Evolutionary conservation across 2,113 vertebrate species (phyloP), one percentile per base, ranked within the genome.

Genomic region (Agapornis roseicollis): DNA sequence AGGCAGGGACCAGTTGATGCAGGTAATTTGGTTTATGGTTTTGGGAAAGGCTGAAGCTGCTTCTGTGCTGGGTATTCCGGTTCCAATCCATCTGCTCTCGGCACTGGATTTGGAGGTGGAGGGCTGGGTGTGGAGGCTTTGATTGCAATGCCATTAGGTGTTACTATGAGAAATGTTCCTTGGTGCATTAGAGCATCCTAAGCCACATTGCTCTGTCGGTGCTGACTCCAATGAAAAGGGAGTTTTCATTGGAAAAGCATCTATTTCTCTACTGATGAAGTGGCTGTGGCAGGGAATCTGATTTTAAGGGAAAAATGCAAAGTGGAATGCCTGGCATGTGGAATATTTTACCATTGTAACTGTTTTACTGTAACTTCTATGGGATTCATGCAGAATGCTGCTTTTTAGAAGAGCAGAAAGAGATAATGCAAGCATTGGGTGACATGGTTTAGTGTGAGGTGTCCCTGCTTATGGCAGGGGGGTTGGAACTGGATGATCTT

Each of bases 151-250:
- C 56, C 91, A 84, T 93, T 80, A 92, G 88, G 91, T 37, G 28
- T 52, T 85, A 18, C 86, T 61, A 76, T 22, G 53, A 80, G 88
- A 79, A 91, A 76, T 0, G 9, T 70, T 94, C 79, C 31, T 66
- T 42, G 73, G 65, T 88, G 49, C 72, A 90, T 86, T 53, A 74
- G 90, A 84, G 82, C 81, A 93, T 87, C 80, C 61, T 74, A 92
- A 96, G 82, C 86, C 90, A 82, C 90, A 63, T 89, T 94, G 80
- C 72, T 93, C 55, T 14, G 68, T 93, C 88, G 93, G 88, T 97
- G 95, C 90, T 97, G 95, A 90, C 92, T 96, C 91, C 66, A 79
- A 37, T 82, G 91, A 96, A 97, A 97, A 52, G 23, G 58, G 95
- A 71, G 64, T 76, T 84, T 83, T 61, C 61, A 83, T 93, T 93